Conservation (phyloP, 2,888 invertebrate genomes). For the Nemoura dubitans region DNA sequence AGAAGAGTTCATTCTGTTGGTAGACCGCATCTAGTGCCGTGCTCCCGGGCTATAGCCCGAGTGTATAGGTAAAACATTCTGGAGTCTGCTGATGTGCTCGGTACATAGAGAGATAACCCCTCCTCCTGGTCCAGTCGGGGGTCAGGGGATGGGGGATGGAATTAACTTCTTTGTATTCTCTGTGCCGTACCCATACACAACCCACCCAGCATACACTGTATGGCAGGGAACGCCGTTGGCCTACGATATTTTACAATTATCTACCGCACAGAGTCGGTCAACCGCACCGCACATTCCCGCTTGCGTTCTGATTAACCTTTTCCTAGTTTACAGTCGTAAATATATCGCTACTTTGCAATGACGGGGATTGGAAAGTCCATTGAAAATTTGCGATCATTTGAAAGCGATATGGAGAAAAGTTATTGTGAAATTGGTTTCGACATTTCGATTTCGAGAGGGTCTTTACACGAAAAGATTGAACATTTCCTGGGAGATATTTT, state of each 20-base stretch:
- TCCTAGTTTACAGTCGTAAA: neutral
- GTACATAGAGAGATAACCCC: neutral
- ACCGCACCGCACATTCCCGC: neutral
- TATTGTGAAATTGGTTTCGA: neutral
- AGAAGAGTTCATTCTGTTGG: neutral
- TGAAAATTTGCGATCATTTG: neutral
- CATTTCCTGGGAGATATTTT: neutral
- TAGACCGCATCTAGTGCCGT: neutral
- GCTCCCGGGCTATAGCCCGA: too few species aligned
- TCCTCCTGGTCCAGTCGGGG: neutral
- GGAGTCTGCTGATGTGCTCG: neutral
- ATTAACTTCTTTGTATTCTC: conserved; percentile 12
- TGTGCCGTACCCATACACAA: neutral
- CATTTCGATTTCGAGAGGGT: neutral
- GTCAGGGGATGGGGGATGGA: neutral
- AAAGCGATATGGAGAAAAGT: neutral
- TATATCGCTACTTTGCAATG: neutral
- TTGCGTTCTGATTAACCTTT: neutral
- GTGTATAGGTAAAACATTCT: neutral
- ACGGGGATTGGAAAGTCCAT: neutral
- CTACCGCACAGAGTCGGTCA: neutral
- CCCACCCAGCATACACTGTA: neutral
- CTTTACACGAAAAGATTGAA: too few species aligned
- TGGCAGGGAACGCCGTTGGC: neutral
- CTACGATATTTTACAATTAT: neutral